A percentile compares a stretch with the other conserved stretches of the same genome.
phyloP scores from a whole-genome alignment of 2,888 invertebrate species.

The Luffia ferchaultella region DNA sequence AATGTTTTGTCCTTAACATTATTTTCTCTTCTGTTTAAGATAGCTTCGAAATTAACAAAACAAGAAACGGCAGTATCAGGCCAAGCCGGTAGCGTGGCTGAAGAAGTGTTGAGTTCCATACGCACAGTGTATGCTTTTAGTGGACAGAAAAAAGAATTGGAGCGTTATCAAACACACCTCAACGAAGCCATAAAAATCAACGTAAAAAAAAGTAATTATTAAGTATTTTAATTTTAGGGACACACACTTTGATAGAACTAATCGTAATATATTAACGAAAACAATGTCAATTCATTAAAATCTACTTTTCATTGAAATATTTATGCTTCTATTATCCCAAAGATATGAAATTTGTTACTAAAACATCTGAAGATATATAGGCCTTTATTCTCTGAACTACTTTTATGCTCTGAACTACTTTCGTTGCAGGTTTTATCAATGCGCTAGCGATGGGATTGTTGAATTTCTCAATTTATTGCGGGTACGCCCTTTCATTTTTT shows the following conservation, averaged over 20 bases:
- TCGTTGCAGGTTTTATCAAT: constrained; percentile 69
- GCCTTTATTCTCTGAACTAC: too few relatives aligned
- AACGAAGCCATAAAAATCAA: constrained; percentile 71
- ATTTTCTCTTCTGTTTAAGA: too few relatives aligned
- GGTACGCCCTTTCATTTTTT: constrained; percentile 85
- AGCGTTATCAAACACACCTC: constrained; percentile 71
- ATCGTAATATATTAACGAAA: too few relatives aligned
- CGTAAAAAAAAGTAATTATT: constrained; percentile 64
- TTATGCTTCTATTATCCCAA: too few relatives aligned
- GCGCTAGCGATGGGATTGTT: constrained; percentile 76
- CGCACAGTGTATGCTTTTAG: constrained; percentile 83
- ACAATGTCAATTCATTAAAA: too few relatives aligned
- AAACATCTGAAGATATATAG: too few relatives aligned
- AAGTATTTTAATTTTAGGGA: too few relatives aligned
- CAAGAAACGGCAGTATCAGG: constrained; percentile 77
- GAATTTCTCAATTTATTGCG: constrained; percentile 80
- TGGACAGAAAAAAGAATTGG: constrained; percentile 74
- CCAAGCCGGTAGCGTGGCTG: constrained; percentile 78
- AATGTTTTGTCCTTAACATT: too few relatives aligned
- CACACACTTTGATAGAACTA: too few relatives aligned
- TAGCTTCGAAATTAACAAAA: constrained; percentile 70
- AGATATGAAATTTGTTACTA: too few relatives aligned
- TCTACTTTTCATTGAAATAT: too few relatives aligned
- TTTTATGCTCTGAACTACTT: too few relatives aligned
- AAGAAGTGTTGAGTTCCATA: constrained; percentile 77